Conservation (phyloP, 2,797 vertebrate genomes). For the Danio kyathit region DNA sequence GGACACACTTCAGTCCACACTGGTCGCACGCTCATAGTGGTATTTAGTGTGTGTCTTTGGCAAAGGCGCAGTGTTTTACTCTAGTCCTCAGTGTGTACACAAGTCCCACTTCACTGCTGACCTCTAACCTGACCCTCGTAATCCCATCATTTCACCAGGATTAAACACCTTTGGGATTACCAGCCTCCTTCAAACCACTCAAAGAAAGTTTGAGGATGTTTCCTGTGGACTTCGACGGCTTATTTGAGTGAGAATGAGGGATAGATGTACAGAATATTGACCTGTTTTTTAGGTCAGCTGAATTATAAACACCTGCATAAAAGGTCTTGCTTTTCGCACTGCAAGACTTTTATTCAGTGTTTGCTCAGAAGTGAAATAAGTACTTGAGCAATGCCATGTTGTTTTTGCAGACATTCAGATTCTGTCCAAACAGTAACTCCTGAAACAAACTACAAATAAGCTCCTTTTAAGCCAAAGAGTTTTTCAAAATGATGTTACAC, state of each 20-base stretch:
- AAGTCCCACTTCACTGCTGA: conserved; percentile 42
- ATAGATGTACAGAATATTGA: not conserved
- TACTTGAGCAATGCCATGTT: not conserved
- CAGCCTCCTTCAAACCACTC: not conserved
- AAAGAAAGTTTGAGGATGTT: not conserved
- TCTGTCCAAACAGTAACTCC: not conserved
- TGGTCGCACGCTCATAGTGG: not conserved
- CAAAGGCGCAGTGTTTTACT: not conserved
- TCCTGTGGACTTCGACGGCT: not conserved
- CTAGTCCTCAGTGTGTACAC: conserved; percentile 1
- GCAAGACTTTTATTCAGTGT: too few species aligned
- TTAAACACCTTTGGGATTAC: not conserved
- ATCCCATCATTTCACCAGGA: conserved; percentile 4
- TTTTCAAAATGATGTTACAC: not conserved
- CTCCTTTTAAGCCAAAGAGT: not conserved
- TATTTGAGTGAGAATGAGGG: not conserved
- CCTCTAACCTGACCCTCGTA: not conserved
- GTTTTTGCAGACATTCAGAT: not conserved
- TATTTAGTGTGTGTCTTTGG: conserved; percentile 21
- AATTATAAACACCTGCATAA: not conserved
- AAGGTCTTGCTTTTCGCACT: too few species aligned
- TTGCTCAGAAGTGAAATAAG: not conserved
- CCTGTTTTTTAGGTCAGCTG: not conserved
- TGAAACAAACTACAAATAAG: not conserved
- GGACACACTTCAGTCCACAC: not conserved